Percentiles rank a stretch among this genome's conserved stretches.
These are phyloP conservation scores for Terrapene triunguis DNA, from an alignment of 2,113 vertebrate genomes.

Conservation along the genomic window DNA sequence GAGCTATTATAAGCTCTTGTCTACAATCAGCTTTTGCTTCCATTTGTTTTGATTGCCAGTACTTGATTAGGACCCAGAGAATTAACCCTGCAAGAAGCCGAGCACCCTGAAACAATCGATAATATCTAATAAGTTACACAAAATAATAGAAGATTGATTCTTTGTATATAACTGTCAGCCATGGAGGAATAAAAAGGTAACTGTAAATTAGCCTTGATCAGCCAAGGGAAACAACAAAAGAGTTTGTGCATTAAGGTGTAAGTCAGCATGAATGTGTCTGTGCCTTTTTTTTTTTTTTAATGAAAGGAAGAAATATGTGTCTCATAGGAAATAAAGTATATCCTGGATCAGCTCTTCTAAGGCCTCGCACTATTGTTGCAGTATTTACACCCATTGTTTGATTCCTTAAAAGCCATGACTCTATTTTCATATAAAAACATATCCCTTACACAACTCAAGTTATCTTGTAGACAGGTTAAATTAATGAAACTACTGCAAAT, in stretches of 20 bases:
- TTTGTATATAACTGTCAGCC: not conserved
- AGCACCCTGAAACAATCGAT: not conserved
- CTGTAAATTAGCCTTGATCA: constrained; percentile 36
- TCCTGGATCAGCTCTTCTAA: not conserved
- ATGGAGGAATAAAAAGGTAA: constrained; percentile 11
- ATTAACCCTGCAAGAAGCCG: not conserved
- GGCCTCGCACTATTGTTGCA: not conserved
- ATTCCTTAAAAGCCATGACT: not conserved
- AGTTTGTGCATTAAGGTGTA: not conserved
- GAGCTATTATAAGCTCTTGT: not conserved
- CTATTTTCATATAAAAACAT: not conserved
- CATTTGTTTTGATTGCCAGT: not conserved
- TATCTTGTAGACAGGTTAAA: not conserved
- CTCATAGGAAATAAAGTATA: not conserved
- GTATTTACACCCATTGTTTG: not conserved
- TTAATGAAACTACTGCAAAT: not conserved
- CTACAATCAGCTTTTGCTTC: not conserved
- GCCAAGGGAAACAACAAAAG: constrained; percentile 4
- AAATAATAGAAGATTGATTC: constrained; percentile 23
- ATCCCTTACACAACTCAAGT: not conserved
- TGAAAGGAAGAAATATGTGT: constrained; percentile 34
- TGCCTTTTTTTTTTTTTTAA: not conserved
- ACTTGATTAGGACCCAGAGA: not conserved
- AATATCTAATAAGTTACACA: not conserved
- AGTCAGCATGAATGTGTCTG: not conserved